A percentile compares a stretch with the other conserved stretches of the same genome.
Evolutionary conservation across 1,140 invertebrate genomes (phyloP).

Genomic region (Pogonus chalceus): DNA sequence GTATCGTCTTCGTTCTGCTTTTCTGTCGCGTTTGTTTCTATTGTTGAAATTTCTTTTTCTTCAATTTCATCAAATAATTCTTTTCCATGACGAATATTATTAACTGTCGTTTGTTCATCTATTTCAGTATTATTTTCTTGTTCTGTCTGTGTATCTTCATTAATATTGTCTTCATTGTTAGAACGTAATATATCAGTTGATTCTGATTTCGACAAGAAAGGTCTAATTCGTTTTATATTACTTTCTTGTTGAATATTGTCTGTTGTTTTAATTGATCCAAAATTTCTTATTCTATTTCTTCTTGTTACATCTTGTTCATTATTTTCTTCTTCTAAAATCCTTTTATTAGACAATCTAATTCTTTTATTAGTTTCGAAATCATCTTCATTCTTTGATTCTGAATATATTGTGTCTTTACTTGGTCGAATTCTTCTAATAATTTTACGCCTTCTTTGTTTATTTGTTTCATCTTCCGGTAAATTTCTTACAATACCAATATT

Average conservation of each 20-base stretch:
- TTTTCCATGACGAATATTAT: too few relatives aligned
- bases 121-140: too few relatives aligned
- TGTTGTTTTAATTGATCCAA: not conserved
- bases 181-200: not conserved
- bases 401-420: not conserved
- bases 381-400: not conserved
- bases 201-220: not conserved
- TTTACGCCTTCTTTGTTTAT: constrained; percentile 17
- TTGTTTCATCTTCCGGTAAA: constrained; percentile 25
- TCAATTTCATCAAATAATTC: too few relatives aligned
- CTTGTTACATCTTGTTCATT: too few relatives aligned
- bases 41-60: too few relatives aligned
- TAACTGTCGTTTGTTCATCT: too few relatives aligned
- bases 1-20: too few relatives aligned
- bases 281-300: too few relatives aligned
- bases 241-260: not conserved
- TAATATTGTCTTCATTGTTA: too few relatives aligned
- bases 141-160: too few relatives aligned
- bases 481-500: constrained; percentile 29
- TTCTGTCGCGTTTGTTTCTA: too few relatives aligned
- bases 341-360: not conserved
- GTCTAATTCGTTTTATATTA: not conserved
- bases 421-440: constrained; percentile 19
- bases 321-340: not conserved
- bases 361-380: not conserved